A percentile compares a stretch with the other conserved stretches of the same genome.
Conservation (phyloP, 2,888 invertebrate species). For the Subacronicta megacephala region DNA sequence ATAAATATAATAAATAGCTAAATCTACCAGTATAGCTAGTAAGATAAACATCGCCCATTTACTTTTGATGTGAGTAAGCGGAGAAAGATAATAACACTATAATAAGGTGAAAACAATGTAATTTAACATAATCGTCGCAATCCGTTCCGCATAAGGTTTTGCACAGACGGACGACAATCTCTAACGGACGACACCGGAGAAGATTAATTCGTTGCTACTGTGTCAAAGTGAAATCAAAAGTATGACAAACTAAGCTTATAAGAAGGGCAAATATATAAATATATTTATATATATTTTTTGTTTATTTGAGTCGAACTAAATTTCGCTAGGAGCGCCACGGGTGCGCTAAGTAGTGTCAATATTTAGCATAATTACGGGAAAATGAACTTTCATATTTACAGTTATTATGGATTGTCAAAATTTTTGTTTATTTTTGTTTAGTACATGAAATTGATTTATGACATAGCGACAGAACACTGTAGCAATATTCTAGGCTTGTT, state of each 20-base stretch:
- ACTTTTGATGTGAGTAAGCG: constrained; percentile 30
- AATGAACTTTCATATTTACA: too few species aligned
- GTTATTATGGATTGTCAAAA: too few species aligned
- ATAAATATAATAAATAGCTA: constrained; percentile 24
- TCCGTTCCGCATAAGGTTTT: constrained; percentile 14
- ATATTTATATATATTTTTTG: too few species aligned
- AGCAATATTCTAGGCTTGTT: not conserved
- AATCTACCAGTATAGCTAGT: constrained; percentile 2
- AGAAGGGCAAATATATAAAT: too few species aligned
- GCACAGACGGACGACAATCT: constrained; percentile 3
- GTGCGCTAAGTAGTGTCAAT: too few species aligned
- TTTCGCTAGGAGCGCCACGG: too few species aligned
- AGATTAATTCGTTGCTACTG: not conserved
- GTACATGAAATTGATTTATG: not conserved
- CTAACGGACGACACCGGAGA: not conserved
- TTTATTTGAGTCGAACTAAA: too few species aligned
- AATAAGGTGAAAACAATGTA: constrained; percentile 51
- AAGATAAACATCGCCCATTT: constrained; percentile 45
- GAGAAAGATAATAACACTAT: constrained; percentile 45
- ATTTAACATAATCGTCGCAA: constrained; percentile 42
- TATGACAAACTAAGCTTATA: too few species aligned
- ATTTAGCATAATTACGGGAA: too few species aligned
- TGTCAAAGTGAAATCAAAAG: too few species aligned
- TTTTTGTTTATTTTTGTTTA: too few species aligned
- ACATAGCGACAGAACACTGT: not conserved